Evolutionary conservation across 2,797 vertebrate genomes (phyloP).

Genomic region (Percopsis omiscomaycus): DNA sequence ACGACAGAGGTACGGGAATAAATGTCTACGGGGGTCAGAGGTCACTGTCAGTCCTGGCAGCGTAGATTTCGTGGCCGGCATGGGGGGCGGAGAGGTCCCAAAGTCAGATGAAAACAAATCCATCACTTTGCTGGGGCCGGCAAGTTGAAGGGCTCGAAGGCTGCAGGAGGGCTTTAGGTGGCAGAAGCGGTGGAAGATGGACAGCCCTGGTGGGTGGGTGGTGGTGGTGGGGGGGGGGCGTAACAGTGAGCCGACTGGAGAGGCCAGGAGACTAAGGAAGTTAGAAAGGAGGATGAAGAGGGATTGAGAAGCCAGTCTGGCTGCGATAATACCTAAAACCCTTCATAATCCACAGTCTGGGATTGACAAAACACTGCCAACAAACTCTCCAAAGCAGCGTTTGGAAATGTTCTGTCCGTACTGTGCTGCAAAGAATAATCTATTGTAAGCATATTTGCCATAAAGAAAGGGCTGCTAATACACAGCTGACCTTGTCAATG

Average conservation of each 20-base stretch:
- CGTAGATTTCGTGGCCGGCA: background rate
- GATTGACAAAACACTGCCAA: background rate
- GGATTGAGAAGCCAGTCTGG: conserved; percentile 24
- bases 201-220: conserved; percentile 12
- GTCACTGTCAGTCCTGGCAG: conserved; percentile 50
- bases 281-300: conserved; percentile 33
- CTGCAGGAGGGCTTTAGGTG: conserved; percentile 32
- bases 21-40: conserved; percentile 26
- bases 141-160: conserved; percentile 41
- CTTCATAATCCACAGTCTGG: conserved; percentile 21
- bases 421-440: background rate
- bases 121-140: conserved; percentile 61
- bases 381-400: background rate
- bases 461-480: background rate
- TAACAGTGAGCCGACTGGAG: conserved; percentile 21
- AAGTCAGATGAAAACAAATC: conserved; percentile 72
- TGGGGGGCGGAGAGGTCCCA: conserved; percentile 30
- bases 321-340: conserved; percentile 20
- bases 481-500: background rate
- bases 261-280: conserved; percentile 15
- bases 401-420: too few species aligned
- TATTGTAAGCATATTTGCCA: background rate
- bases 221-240: background rate
- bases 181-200: conserved; percentile 22
- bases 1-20: conserved; percentile 1